Base-by-base conservation (phyloP, 2,113 vertebrate species). In the Petromus typicus region DNA sequence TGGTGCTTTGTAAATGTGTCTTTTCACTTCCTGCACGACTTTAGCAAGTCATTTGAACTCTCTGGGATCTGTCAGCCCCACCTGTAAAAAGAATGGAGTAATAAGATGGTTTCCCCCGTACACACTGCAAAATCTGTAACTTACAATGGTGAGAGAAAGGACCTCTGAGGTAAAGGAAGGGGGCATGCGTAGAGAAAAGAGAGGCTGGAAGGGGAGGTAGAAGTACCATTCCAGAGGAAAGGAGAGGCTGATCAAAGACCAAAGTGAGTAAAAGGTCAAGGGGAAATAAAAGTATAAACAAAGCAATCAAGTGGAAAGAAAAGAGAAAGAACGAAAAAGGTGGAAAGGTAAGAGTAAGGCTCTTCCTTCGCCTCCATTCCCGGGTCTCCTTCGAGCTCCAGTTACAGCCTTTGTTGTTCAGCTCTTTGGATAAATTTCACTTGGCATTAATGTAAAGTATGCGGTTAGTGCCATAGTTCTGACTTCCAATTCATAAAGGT, bases 401-500 rank as follows among this genome's bases (percentile, higher is more conserved):
- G 85, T 40, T 48, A 73, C 45, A 64, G 88, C 27, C 78, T 51
- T 96, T 71, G 83, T 69, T 82, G 82, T 86, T 95, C 88, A 81
- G 63, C 87, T 93, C 76, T 85, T 86, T 71, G 94, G 86, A 94
- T 83, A 91, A 80, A 91, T 93, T 93, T 91, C 94, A 91, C 1
- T 75, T 86, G 67, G 25, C 51, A 64, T 90, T 94, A 91, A 66
- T 43, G 40, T 93, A 78, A 90, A 94, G 34, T 27, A 86, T 57
- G 27, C 76, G 61, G 43, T 43, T 90, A 95, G 90, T 48, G 76
- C n/a, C 83, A 73, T 87, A 71, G 59, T 89, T 96, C 89, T 94
- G 94, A 88, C 43, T 95, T 69, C 79, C 73, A 69, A 80, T 93
- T 97, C 67, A 67, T 54, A 69, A 96, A 84, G n/a, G 64, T 7